Percentiles rank a stretch among this genome's conserved stretches.
phyloP scores from a whole-genome alignment of 2,888 invertebrate genomes.

The Andrena bicolor region DNA sequence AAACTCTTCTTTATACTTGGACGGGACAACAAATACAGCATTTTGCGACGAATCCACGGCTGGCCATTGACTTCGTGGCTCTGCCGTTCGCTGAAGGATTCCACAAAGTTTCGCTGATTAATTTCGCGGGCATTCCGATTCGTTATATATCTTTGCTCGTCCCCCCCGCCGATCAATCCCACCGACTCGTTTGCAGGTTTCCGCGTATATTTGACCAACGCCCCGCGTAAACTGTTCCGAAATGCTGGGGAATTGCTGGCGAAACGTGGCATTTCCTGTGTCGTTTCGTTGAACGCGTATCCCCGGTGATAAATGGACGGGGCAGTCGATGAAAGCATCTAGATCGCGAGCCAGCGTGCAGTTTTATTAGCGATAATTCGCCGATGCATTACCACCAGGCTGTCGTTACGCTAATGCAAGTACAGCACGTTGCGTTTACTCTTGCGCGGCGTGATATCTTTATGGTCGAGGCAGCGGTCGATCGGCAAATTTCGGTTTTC shows the following conservation, averaged over 20 bases:
- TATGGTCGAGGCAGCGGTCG: slow-evolving; percentile 6
- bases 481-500: slow-evolving; percentile 44
- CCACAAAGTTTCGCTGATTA: neutral
- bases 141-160: neutral
- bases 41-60: neutral
- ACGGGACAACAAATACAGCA: slow-evolving; percentile 24
- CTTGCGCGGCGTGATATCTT: slow-evolving; percentile 26
- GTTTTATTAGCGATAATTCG: slow-evolving; percentile 38
- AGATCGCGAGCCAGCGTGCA: slow-evolving; percentile 10
- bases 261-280: neutral
- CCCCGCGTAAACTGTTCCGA: neutral
- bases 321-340: neutral
- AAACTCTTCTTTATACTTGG: slow-evolving; percentile 37
- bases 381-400: neutral
- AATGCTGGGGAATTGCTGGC: neutral
- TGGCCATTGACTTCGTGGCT: neutral
- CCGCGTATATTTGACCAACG: neutral
- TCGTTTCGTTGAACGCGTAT: neutral
- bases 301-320: slow-evolving; percentile 2
- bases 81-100: neutral
- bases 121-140: neutral
- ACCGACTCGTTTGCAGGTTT: neutral
- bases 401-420: slow-evolving; percentile 23
- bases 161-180: neutral
- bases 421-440: slow-evolving; percentile 30